phyloP scores from a whole-genome alignment of 2,888 invertebrate species.

The Tenthredo mesomela region DNA sequence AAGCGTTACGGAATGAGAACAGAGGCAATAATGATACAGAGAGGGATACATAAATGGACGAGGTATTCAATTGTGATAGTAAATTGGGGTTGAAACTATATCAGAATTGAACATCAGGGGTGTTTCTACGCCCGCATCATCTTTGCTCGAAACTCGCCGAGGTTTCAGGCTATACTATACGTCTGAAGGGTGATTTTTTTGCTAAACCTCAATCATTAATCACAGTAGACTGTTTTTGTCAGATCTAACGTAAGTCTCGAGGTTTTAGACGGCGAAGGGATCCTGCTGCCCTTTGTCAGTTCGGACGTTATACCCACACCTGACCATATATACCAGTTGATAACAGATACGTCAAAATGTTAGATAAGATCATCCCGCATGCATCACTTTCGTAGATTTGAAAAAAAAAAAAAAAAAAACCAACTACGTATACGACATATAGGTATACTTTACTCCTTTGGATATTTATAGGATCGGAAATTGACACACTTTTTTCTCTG shows the following conservation, averaged over 20 bases:
- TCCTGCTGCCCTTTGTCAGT: conserved; percentile 6
- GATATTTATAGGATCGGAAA: too few species aligned
- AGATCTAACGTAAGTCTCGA: background rate
- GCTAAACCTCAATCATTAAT: conserved; percentile 43
- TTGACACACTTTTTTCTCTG: too few species aligned
- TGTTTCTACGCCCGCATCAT: conserved; percentile 33
- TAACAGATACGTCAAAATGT: conserved; percentile 17
- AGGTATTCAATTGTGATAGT: background rate
- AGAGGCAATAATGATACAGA: background rate
- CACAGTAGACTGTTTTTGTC: conserved; percentile 46
- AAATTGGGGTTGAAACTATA: background rate
- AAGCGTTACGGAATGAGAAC: background rate
- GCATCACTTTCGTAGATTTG: background rate
- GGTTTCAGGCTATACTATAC: background rate
- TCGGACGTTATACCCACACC: background rate
- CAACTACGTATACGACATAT: background rate
- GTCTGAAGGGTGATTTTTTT: conserved; percentile 46
- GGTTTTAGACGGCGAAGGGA: background rate
- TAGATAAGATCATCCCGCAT: conserved; percentile 3
- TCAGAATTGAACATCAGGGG: background rate
- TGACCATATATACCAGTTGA: background rate
- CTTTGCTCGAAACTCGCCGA: conserved; percentile 25
- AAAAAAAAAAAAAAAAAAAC: background rate
- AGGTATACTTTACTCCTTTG: background rate
- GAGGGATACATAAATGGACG: background rate